These are phyloP conservation scores for Chamaetylas fuelleborni DNA, from an alignment of 2,113 vertebrate genomes.

Conservation along the genomic window DNA sequence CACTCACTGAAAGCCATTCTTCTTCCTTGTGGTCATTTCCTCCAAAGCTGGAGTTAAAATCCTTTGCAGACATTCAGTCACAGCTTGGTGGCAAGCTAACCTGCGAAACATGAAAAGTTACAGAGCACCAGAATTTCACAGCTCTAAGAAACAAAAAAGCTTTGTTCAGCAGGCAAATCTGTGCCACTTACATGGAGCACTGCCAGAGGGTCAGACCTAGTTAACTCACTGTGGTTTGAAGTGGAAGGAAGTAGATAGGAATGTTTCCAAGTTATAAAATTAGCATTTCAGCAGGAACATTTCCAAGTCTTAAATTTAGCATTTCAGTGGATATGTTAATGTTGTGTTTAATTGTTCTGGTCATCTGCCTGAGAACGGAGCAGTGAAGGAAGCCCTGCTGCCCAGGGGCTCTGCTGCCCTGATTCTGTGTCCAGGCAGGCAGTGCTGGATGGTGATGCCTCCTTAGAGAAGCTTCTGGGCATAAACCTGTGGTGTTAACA, in stretches of 20 bases:
- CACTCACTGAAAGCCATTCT: neutral
- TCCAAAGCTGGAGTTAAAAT: neutral
- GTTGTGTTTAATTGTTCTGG: neutral
- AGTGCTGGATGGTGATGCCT: neutral
- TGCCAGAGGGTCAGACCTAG: neutral
- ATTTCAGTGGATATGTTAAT: neutral
- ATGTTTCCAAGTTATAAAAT: neutral
- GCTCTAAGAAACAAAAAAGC: constrained; percentile 28
- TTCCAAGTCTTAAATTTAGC: neutral
- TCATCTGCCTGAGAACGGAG: neutral
- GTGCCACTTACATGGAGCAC: neutral
- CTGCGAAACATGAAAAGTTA: constrained; percentile 18
- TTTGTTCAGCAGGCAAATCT: constrained; percentile 33
- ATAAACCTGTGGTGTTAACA: neutral
- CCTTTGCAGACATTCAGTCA: neutral
- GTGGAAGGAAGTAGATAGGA: neutral
- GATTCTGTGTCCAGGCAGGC: neutral
- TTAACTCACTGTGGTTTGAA: neutral
- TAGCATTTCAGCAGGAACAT: neutral
- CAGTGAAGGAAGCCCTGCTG: neutral
- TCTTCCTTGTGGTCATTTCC: neutral
- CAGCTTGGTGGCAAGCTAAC: constrained; percentile 38
- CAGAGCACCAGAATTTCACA: neutral
- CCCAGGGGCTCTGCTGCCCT: neutral
- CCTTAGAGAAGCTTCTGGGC: neutral